A percentile compares a stretch with the other conserved stretches of the same genome.
These are phyloP conservation scores for Smittia sp. DNA, from an alignment of 2,888 invertebrate species.

Conservation along the genomic window DNA sequence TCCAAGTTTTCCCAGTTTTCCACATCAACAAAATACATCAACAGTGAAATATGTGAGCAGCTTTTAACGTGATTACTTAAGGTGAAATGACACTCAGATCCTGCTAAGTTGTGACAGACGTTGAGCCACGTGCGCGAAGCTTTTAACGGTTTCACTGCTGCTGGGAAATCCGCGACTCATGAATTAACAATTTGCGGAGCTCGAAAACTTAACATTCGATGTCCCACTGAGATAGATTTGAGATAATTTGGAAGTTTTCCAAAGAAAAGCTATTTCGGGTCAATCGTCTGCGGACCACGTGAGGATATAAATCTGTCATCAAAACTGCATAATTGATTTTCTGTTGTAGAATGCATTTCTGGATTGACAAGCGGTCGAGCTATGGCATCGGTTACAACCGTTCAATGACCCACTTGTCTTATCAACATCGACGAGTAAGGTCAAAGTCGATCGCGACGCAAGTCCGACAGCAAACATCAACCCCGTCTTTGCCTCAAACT, in stretches of 20 bases:
- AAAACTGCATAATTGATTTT: background rate
- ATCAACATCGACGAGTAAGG: slow-evolving; percentile 12
- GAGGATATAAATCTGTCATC: slow-evolving; percentile 5
- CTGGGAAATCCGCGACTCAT: too few relatives aligned
- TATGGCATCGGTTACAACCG: slow-evolving; percentile 15
- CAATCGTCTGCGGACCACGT: background rate
- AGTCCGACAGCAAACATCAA: background rate
- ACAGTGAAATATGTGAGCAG: background rate
- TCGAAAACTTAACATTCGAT: too few relatives aligned
- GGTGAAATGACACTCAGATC: too few relatives aligned
- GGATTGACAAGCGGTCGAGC: slow-evolving; percentile 20
- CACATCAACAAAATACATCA: background rate
- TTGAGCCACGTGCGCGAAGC: too few relatives aligned
- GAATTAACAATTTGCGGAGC: too few relatives aligned
- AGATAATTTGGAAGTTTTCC: background rate
- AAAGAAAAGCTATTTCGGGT: background rate
- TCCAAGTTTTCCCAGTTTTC: background rate
- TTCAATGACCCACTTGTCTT: background rate
- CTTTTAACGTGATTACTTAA: too few relatives aligned
- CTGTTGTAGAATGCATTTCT: slow-evolving; percentile 16
- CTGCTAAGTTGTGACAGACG: too few relatives aligned
- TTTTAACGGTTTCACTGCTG: too few relatives aligned
- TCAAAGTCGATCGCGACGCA: background rate
- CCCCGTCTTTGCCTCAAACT: background rate
- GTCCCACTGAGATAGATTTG: too few relatives aligned